Conservation (phyloP, 2,888 invertebrate species). For the Hirtodrosophila duncani region DNA sequence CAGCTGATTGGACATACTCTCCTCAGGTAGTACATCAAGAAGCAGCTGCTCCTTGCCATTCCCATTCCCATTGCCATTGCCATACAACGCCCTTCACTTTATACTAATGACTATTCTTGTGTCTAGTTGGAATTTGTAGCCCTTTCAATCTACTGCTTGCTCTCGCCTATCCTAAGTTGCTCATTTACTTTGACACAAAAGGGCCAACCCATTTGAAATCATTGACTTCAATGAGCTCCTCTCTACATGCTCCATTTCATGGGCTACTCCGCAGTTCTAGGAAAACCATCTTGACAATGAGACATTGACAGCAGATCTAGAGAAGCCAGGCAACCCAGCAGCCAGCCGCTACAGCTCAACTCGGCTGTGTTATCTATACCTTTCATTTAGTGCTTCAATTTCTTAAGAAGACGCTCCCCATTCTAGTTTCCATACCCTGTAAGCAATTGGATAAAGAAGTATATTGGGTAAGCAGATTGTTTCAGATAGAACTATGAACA, state of each 20-base stretch:
- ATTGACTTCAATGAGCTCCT: slow-evolving; percentile 15
- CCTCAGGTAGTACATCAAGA: slow-evolving; percentile 19
- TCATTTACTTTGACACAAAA: slow-evolving; percentile 14
- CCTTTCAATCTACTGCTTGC: too few relatives aligned
- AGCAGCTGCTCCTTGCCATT: slow-evolving; percentile 16
- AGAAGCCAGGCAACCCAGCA: too few relatives aligned
- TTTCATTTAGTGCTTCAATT: slow-evolving; percentile 48
- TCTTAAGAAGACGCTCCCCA: slow-evolving; percentile 44
- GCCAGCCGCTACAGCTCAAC: slow-evolving; percentile 1
- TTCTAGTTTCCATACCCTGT: too few relatives aligned
- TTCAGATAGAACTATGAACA: too few relatives aligned
- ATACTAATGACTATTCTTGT: slow-evolving; percentile 21
- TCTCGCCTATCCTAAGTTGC: too few relatives aligned
- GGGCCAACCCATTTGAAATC: slow-evolving; percentile 35
- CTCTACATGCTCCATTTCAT: slow-evolving; percentile 36
- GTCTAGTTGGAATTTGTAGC: neutral
- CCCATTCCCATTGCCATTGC: neutral
- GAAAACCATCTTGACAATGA: too few relatives aligned
- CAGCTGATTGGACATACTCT: too few relatives aligned
- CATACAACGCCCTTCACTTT: neutral
- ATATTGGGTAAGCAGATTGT: too few relatives aligned
- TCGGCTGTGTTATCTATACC: slow-evolving; percentile 48
- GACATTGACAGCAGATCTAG: too few relatives aligned
- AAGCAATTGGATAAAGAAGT: too few relatives aligned
- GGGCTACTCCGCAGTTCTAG: slow-evolving; percentile 37